Conservation (phyloP, 2,797 vertebrate species). For the Falco cherrug region DNA sequence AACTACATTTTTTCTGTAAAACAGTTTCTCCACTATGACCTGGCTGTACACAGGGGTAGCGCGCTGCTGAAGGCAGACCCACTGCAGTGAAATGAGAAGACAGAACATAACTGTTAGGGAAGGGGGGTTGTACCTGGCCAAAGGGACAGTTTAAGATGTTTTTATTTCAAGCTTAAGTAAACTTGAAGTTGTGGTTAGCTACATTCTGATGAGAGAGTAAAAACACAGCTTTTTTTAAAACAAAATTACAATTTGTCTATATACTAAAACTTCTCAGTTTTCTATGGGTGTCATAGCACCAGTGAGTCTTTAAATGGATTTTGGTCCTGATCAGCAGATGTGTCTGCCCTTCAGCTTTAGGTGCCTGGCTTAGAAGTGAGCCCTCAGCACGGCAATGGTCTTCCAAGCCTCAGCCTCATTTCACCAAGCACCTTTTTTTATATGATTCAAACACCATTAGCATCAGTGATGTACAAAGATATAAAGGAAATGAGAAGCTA, state of each 20-base stretch:
- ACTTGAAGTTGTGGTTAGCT: neutral
- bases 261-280: neutral
- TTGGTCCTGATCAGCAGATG: neutral
- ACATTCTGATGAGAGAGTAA: neutral
- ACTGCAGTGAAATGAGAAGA: neutral
- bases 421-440: neutral
- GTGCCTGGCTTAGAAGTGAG: neutral
- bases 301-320: neutral
- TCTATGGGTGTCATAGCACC: neutral
- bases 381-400: no score
- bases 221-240: fast-evolving
- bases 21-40: neutral
- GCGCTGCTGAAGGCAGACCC: neutral
- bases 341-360: neutral
- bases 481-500: neutral
- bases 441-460: neutral
- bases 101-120: neutral
- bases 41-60: neutral
- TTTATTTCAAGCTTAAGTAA: neutral
- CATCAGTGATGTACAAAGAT: neutral
- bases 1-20: neutral
- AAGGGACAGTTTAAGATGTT: neutral
- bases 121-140: neutral
- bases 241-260: neutral
- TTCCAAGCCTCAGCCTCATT: neutral